phyloP scores from a whole-genome alignment of 2,797 vertebrate genomes.

The Hafferia zeledoni region DNA sequence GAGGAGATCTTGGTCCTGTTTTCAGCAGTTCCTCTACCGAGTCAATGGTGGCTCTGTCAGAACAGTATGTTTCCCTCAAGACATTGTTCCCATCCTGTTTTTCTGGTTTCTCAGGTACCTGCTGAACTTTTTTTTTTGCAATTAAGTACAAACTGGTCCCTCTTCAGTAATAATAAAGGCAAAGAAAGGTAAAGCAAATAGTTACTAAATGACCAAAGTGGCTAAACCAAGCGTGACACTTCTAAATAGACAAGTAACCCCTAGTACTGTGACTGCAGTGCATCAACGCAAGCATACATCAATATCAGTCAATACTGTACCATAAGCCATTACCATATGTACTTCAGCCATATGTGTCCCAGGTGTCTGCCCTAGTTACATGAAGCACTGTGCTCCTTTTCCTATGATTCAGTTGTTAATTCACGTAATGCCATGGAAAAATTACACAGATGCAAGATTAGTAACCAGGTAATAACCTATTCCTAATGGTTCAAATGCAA shows the following conservation, averaged over 20 bases:
- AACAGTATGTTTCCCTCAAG: neutral
- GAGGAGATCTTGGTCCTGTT: neutral
- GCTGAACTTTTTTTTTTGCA: neutral
- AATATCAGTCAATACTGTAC: neutral
- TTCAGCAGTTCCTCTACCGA: neutral
- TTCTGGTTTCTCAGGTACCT: constrained; percentile 57
- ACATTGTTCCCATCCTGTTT: constrained; percentile 17
- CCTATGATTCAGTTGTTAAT: neutral
- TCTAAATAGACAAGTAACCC: neutral
- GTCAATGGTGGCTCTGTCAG: neutral
- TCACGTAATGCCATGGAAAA: neutral
- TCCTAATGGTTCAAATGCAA: neutral
- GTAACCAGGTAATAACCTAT: neutral
- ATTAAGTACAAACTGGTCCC: neutral
- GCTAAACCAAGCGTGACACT: neutral
- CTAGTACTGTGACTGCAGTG: neutral
- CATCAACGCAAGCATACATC: neutral
- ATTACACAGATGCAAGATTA: neutral
- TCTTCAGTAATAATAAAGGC: constrained; percentile 3
- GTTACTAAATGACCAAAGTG: neutral
- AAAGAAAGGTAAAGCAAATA: constrained; percentile 40
- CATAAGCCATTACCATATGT: neutral
- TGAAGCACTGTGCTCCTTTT: neutral
- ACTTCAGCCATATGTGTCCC: neutral
- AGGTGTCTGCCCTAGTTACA: neutral